Evolutionary conservation across 1,140 invertebrate genomes (phyloP).

Genomic region (Cryptotermes secundus): DNA sequence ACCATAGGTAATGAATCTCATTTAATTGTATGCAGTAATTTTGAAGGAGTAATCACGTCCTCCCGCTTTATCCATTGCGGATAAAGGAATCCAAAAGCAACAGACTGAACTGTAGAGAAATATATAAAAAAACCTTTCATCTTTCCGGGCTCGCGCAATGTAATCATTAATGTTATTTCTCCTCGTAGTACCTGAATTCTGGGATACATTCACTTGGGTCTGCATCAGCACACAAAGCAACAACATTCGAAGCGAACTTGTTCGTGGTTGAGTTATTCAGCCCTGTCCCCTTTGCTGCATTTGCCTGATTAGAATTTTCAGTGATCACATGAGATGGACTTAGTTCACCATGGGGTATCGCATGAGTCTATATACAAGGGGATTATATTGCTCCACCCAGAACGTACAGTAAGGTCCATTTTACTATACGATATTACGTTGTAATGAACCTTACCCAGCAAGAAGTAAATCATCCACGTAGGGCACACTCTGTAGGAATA

Average conservation of each 20-base stretch:
- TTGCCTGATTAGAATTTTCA: slow-evolving; percentile 1
- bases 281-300: neutral
- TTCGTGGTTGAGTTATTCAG: neutral
- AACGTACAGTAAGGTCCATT: neutral
- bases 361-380: too few relatives aligned
- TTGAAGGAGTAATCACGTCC: too few relatives aligned
- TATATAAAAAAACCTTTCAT: too few relatives aligned
- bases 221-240: neutral
- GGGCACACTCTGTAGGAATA: neutral
- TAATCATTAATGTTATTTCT: too few relatives aligned
- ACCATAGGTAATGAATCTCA: too few relatives aligned
- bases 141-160: too few relatives aligned
- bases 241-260: neutral
- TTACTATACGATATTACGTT: neutral
- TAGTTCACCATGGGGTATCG: neutral
- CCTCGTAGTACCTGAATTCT: too few relatives aligned
- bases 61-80: too few relatives aligned
- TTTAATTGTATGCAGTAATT: too few relatives aligned
- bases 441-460: neutral
- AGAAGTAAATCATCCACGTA: neutral
- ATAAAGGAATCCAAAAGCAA: too few relatives aligned
- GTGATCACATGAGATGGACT: neutral
- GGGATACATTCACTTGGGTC: too few relatives aligned
- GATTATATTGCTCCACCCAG: neutral
- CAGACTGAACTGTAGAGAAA: too few relatives aligned